Conservation (phyloP, 1,140 invertebrate species). For the Drosophila busckii region DNA sequence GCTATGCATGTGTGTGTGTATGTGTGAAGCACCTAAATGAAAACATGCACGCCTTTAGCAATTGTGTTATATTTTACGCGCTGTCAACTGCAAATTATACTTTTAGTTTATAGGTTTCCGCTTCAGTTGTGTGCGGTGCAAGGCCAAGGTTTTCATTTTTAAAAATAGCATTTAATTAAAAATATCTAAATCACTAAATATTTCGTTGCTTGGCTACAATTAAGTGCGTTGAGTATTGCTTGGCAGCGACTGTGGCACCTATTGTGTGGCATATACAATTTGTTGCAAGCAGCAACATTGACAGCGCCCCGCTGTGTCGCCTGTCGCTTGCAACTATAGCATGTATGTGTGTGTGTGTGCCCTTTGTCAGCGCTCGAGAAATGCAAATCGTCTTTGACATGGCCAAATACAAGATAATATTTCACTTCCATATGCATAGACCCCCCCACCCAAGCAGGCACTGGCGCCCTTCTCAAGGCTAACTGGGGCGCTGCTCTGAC, state of each 20-base stretch:
- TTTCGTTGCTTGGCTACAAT: too few species aligned
- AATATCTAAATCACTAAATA: too few species aligned
- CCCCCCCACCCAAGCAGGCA: not conserved
- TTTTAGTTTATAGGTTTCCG: too few species aligned
- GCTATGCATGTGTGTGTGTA: not conserved
- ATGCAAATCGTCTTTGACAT: slow-evolving; percentile 60
- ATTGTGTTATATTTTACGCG: too few species aligned
- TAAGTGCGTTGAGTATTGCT: too few species aligned
- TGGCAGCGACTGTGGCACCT: slow-evolving; percentile 1
- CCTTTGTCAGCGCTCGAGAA: slow-evolving; percentile 43
- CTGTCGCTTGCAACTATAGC: slow-evolving; percentile 7
- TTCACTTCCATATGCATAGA: slow-evolving; percentile 33
- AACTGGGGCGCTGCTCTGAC: slow-evolving; percentile 12
- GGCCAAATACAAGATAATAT: slow-evolving; percentile 60
- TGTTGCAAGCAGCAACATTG: not conserved
- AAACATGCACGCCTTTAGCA: slow-evolving; percentile 10
- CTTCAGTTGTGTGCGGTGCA: too few species aligned
- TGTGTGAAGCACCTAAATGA: slow-evolving; percentile 24
- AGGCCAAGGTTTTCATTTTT: too few species aligned
- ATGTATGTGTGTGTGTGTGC: too few species aligned
- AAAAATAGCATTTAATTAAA: too few species aligned
- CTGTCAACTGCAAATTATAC: too few species aligned
- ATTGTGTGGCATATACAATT: slow-evolving; percentile 7
- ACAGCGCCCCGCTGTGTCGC: slow-evolving; percentile 10
- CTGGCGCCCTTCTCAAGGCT: slow-evolving; percentile 2